These are phyloP conservation scores for Phaonia tiefii DNA, from an alignment of 2,888 invertebrate species.

Conservation along the genomic window DNA sequence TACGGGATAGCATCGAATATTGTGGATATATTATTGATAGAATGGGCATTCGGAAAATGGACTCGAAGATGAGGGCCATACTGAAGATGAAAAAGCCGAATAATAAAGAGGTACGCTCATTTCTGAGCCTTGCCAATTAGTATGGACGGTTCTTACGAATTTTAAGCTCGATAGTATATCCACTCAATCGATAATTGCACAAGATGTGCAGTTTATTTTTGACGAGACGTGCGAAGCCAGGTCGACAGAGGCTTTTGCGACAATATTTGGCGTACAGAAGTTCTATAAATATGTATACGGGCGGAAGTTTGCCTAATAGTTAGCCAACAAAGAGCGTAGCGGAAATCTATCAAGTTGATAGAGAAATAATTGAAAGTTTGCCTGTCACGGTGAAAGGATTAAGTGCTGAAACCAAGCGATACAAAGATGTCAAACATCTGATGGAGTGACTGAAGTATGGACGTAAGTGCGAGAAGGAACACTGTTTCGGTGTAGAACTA, in stretches of 20 bases:
- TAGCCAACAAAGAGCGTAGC: conserved; percentile 12
- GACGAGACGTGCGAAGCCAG: conserved; percentile 68
- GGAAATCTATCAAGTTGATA: conserved; percentile 53
- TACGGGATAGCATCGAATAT: conserved; percentile 71
- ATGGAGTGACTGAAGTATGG: conserved; percentile 14
- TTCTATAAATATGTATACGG: conserved; percentile 78
- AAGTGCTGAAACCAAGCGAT: conserved; percentile 3
- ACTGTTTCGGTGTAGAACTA: conserved; percentile 7
- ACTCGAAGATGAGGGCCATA: conserved; percentile 73
- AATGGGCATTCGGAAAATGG: conserved; percentile 72
- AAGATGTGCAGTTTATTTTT: conserved; percentile 70
- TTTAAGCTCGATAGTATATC: conserved; percentile 70
- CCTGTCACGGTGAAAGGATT: conserved; percentile 35
- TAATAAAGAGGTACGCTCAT: conserved; percentile 71
- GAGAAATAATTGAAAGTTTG: conserved; percentile 43
- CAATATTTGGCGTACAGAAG: conserved; percentile 75
- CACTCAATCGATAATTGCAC: conserved; percentile 70
- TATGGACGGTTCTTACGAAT: conserved; percentile 74
- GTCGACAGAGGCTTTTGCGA: conserved; percentile 70
- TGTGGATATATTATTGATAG: conserved; percentile 72
- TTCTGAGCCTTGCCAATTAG: conserved; percentile 72
- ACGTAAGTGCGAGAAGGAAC: background rate
- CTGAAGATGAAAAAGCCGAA: conserved; percentile 67
- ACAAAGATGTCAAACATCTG: conserved; percentile 9
- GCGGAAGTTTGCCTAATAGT: conserved; percentile 71